Evolutionary conservation across 1,140 invertebrate genomes (phyloP).

Genomic region (Aphaenogaster floridana): DNA sequence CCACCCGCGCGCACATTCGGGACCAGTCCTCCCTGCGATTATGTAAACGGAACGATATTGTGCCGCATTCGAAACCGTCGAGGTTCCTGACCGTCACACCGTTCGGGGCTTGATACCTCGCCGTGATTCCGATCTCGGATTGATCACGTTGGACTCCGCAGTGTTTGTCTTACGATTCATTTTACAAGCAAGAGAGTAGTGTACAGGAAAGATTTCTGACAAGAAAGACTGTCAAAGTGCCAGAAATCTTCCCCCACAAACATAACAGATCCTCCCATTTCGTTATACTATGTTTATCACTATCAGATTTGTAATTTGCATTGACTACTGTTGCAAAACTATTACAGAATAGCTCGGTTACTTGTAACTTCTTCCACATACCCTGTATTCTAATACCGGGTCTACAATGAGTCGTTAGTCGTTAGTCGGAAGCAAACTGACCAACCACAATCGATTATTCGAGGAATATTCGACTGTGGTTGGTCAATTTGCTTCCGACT

Average conservation of each 20-base stretch:
- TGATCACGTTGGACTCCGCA: neutral
- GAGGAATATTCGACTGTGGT: no score
- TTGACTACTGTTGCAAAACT: neutral
- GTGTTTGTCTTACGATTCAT: neutral
- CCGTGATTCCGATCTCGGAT: neutral
- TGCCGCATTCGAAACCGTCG: conserved; percentile 21
- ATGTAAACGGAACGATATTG: conserved; percentile 66
- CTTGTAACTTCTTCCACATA: neutral
- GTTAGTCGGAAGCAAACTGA: no score
- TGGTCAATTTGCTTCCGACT: no score
- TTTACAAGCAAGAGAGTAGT: neutral
- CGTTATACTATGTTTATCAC: neutral
- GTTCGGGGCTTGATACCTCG: neutral
- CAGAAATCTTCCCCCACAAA: neutral
- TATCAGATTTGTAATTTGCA: neutral
- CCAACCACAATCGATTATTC: no score
- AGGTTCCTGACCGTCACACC: neutral
- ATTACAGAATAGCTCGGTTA: neutral
- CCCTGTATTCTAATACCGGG: neutral
- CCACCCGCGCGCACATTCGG: neutral
- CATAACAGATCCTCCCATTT: neutral
- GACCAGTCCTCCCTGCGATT: conserved; percentile 52
- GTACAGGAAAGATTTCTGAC: neutral
- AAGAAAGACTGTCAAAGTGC: neutral
- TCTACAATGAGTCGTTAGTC: no score